A percentile compares a stretch with the other conserved stretches of the same genome.
Evolutionary conservation across 2,113 vertebrate species (phyloP).

Genomic region (Riparia riparia): DNA sequence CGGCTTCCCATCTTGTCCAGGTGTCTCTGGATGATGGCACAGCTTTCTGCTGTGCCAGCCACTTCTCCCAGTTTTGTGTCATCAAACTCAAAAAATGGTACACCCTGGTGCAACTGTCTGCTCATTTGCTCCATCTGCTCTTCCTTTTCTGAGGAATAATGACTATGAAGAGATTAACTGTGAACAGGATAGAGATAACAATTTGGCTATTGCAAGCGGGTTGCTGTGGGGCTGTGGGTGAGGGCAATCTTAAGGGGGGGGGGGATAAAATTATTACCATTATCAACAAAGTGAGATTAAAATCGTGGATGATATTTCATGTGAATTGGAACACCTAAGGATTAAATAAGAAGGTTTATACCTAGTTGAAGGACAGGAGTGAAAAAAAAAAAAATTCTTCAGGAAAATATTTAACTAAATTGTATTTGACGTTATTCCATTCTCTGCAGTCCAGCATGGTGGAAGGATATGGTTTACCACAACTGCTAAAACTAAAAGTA

Average conservation of each 20-base stretch:
- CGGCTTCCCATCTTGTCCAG: not conserved
- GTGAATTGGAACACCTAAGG: not conserved
- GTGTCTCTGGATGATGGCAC: not conserved
- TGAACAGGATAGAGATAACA: not conserved
- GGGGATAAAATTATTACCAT: not conserved
- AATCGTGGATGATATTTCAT: not conserved
- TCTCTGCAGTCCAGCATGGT: not conserved
- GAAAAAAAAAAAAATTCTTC: not conserved
- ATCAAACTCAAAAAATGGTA: not conserved
- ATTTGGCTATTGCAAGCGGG: not conserved
- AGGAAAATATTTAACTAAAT: not conserved
- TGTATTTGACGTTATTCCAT: not conserved
- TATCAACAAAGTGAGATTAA: not conserved
- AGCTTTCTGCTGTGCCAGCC: not conserved
- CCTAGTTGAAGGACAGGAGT: not conserved
- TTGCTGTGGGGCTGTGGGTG: not conserved
- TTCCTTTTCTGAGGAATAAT: not conserved
- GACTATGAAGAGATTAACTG: not conserved
- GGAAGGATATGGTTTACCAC: not conserved
- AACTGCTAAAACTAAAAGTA: not conserved
- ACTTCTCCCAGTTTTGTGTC: not conserved
- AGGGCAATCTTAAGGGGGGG: not conserved
- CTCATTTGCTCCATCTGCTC: not conserved
- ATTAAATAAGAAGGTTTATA: not conserved
- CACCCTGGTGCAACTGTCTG: no score